A percentile compares a stretch with the other conserved stretches of the same genome.
phyloP scores from a whole-genome alignment of 2,888 invertebrate genomes.

The Mesoligia furuncula region DNA sequence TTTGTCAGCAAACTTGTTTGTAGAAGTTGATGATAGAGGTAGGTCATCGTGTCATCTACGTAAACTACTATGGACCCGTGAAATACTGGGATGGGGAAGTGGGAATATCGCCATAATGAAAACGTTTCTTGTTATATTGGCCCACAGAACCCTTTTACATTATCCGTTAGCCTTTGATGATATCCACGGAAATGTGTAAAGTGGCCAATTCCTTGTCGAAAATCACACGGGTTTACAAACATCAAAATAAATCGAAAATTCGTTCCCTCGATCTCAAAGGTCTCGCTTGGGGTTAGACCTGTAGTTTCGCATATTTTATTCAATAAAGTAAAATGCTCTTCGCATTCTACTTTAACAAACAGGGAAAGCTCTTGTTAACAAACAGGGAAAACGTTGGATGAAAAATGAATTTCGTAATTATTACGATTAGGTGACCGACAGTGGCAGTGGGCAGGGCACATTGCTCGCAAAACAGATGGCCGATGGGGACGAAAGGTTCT shows the following conservation, averaged over 20 bases:
- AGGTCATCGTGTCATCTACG: constrained; percentile 14
- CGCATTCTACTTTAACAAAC: too few species aligned
- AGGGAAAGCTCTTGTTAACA: too few species aligned
- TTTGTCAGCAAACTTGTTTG: constrained; percentile 47
- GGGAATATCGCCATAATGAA: neutral
- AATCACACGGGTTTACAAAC: constrained; percentile 27
- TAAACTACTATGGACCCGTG: neutral
- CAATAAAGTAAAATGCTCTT: neutral
- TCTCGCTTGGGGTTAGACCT: neutral
- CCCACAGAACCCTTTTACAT: neutral
- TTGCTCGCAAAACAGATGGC: too few species aligned
- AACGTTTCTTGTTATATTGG: neutral
- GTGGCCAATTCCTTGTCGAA: neutral
- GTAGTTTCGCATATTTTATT: neutral
- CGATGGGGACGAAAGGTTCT: neutral
- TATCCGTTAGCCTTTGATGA: constrained; percentile 10
- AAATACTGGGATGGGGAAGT: neutral
- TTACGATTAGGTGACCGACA: neutral
- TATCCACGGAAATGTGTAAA: neutral
- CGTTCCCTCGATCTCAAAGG: neutral
- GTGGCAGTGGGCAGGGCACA: neutral
- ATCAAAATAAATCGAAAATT: constrained; percentile 10
- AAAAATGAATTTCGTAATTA: constrained; percentile 2
- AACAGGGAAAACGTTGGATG: neutral
- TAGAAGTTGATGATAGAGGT: constrained; percentile 16